Percentiles rank a stretch among this genome's conserved stretches.
These are phyloP conservation scores for Stenichneumon culpator DNA, from an alignment of 2,888 invertebrate species.

Conservation along the genomic window DNA sequence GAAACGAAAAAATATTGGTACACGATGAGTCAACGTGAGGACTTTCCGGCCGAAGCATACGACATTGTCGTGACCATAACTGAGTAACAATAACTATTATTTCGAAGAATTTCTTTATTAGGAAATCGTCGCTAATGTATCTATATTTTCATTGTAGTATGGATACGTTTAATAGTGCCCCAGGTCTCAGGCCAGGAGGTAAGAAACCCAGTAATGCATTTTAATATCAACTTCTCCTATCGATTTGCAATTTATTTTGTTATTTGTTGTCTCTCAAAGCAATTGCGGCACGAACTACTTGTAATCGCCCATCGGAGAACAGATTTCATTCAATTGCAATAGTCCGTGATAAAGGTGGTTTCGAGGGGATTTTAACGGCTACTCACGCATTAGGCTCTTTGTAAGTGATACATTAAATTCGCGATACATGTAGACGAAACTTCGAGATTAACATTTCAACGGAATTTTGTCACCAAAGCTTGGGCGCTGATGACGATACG, in stretches of 20 bases:
- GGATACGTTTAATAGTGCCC: too few relatives aligned
- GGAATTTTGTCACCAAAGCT: slow-evolving; percentile 7
- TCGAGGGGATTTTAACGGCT: slow-evolving; percentile 1
- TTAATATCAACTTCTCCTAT: too few relatives aligned
- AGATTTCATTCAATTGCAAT: background rate
- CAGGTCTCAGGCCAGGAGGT: background rate
- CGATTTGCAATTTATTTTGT: background rate
- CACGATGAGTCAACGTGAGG: background rate
- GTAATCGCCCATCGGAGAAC: background rate
- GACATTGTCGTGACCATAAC: slow-evolving; percentile 1
- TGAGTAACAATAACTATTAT: background rate
- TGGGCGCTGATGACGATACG: slow-evolving; percentile 46
- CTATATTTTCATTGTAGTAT: background rate
- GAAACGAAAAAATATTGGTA: background rate
- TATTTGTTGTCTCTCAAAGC: background rate
- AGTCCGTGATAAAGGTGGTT: slow-evolving; percentile 3
- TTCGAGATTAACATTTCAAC: too few relatives aligned
- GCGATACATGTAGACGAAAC: background rate
- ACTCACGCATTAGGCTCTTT: slow-evolving; percentile 53
- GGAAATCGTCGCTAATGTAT: too few relatives aligned
- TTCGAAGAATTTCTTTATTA: background rate
- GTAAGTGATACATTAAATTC: slow-evolving; percentile 22
- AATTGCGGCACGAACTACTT: background rate
- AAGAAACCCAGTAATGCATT: background rate
- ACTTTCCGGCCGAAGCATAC: background rate